Conservation (phyloP, 1,140 invertebrate genomes). For the Fopius arisanus region DNA sequence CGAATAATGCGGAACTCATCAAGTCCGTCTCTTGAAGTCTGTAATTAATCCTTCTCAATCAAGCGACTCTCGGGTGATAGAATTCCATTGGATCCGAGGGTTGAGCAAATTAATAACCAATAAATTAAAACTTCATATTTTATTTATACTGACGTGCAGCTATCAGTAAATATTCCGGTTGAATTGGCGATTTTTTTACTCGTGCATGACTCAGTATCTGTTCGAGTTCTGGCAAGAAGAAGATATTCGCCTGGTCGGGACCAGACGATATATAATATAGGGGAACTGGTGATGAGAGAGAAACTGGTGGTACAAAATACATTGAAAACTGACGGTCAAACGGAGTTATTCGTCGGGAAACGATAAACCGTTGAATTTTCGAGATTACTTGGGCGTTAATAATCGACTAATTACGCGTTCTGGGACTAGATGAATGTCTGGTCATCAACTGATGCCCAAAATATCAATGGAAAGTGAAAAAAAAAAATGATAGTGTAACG, state of each 20-base stretch:
- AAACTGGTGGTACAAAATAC: background rate
- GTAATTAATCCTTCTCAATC: background rate
- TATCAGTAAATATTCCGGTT: no score
- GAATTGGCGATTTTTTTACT: no score
- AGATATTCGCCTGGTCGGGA: background rate
- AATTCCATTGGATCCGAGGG: no score
- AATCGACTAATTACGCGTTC: background rate
- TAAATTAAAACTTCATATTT: no score
- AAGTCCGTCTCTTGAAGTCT: background rate
- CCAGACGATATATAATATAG: background rate
- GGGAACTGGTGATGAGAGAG: background rate
- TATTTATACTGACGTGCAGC: no score
- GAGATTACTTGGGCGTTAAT: background rate
- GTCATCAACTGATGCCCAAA: no score
- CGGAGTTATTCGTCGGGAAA: background rate
- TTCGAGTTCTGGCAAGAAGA: background rate
- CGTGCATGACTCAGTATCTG: background rate
- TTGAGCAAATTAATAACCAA: no score
- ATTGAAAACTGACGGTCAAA: background rate
- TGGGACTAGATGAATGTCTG: background rate
- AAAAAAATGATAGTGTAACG: no score
- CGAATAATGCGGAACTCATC: background rate
- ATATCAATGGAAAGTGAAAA: no score
- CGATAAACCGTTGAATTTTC: background rate
- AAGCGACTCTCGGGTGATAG: no score